Evolutionary conservation across 2,888 invertebrate genomes (phyloP).

Genomic region (Agrochola litura): DNA sequence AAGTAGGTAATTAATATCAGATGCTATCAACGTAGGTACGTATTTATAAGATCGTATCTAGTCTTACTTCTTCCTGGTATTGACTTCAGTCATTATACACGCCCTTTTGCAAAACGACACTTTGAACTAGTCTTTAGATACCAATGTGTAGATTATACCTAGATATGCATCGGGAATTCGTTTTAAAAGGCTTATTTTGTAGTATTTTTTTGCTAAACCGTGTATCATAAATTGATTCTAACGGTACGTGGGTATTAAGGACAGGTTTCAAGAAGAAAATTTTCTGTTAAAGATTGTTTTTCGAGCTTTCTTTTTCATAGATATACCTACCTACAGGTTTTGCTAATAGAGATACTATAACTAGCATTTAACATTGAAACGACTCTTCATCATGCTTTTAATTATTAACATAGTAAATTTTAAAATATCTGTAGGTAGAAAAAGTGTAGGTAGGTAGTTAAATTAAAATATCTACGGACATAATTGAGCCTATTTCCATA

Average conservation of each 20-base stretch:
- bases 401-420: slow-evolving; percentile 20
- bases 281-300: background rate
- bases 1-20: slow-evolving; percentile 3
- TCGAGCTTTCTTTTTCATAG: background rate
- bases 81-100: background rate
- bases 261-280: background rate
- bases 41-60: slow-evolving; percentile 33
- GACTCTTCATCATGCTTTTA: slow-evolving; percentile 11
- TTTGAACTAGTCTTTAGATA: background rate
- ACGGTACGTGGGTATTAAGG: background rate
- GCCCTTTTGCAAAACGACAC: slow-evolving; percentile 11
- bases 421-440: slow-evolving; percentile 44
- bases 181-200: slow-evolving; percentile 12
- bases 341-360: background rate
- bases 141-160: background rate
- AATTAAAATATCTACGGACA: slow-evolving; percentile 53
- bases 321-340: background rate
- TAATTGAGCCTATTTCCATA: slow-evolving; percentile 59
- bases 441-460: slow-evolving; percentile 35
- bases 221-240: background rate
- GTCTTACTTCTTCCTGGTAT: slow-evolving; percentile 24
- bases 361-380: background rate
- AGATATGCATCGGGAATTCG: slow-evolving; percentile 9
- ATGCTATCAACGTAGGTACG: background rate
- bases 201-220: background rate